phyloP scores from a whole-genome alignment of 64 coral and sea anemone genomes.

The Acropora yongei region DNA sequence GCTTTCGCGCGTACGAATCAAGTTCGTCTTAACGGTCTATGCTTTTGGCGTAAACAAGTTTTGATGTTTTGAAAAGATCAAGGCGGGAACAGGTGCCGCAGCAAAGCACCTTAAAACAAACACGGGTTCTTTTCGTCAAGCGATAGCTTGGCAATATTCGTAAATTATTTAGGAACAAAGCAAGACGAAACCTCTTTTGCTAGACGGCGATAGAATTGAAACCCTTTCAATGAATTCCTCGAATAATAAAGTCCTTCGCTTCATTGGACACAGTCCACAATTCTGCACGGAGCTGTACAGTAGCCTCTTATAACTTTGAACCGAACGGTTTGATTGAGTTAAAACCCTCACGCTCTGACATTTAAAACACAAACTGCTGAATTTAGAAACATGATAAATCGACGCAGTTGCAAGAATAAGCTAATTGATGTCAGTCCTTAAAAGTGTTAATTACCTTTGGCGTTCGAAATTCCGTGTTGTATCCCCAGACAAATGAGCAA shows the following conservation, averaged over 20 bases:
- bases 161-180: conserved; percentile 24
- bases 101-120: not conserved
- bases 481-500: not conserved
- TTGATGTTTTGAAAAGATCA: not conserved
- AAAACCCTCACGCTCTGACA: not conserved
- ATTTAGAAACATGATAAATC: not conserved
- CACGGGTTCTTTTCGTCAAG: not conserved
- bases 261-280: not conserved
- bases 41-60: not conserved
- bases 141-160: not conserved
- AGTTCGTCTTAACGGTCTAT: not conserved
- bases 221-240: not conserved
- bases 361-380: not conserved
- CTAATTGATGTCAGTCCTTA: conserved; percentile 4
- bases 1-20: not conserved
- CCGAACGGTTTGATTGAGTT: no score
- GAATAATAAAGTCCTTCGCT: not conserved
- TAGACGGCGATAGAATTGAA: not conserved
- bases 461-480: conserved; percentile 2
- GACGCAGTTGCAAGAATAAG: not conserved
- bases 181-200: not conserved
- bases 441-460: conserved; percentile 33
- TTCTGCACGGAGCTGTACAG: not conserved
- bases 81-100: not conserved
- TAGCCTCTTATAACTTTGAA: not conserved